Base-by-base conservation (phyloP, 23 tunicate species). In the Corella eumyota region DNA sequence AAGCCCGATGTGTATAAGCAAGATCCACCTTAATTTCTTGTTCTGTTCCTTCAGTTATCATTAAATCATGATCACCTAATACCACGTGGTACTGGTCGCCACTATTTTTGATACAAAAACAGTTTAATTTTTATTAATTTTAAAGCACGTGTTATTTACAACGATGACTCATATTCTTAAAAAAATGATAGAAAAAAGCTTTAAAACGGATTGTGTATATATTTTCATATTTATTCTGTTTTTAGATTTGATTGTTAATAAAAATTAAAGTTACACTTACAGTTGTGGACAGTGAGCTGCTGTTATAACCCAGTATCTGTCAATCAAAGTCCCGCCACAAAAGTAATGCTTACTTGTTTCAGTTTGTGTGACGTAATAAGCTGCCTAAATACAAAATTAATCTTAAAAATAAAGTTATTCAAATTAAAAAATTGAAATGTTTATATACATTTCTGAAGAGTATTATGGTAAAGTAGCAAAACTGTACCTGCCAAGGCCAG, bases 201-300 rank as follows among this genome's bases (percentile, higher is more conserved):
- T n/a, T n/a, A n/a, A n/a, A n/a, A n/a, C n/a, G n/a, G n/a, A n/a
- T n/a, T n/a, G n/a, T n/a, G n/a, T n/a, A n/a, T n/a, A n/a, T n/a
- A n/a, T n/a, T n/a, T n/a, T n/a, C n/a, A n/a, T n/a, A n/a, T n/a
- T n/a, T n/a, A n/a, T n/a, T n/a, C n/a, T n/a, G n/a, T n/a, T 9
- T 11, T 40, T 40, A 40, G 15, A 40, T 9, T 9, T 9, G 15
- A 15, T 40, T 40, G 24, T 52, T 52, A 13, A 13, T 52, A 6
- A 20, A 52, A 13, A 52, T 22, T 28, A 25, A 56, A 56, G 2
- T 32, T 54, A 22, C 4, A 71, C 96, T 72, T 72, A 88, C 96
- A 78, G 64, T 25, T 49, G 61, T 25, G 96, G 81, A 62, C 99
- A 93, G 58, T 93, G 99, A 11, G 99, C 99, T 4, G 99, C 99